Evolutionary conservation across 2,797 vertebrate species (phyloP).

Genomic region (Remorina albescens): DNA sequence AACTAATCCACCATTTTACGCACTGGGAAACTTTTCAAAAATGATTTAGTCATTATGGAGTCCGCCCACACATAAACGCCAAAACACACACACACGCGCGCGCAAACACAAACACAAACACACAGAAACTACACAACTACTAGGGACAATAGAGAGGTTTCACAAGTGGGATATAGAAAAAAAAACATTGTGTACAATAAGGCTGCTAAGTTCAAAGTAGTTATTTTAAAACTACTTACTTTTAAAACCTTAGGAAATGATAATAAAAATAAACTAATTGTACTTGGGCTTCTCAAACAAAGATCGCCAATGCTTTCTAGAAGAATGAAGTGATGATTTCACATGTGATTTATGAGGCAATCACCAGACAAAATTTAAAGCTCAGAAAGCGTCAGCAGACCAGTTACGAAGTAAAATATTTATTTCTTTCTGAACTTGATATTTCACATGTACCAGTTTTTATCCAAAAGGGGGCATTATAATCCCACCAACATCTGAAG

Average conservation of each 20-base stretch:
- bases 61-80: neutral
- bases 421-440: neutral
- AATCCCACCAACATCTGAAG: slow-evolving; percentile 6
- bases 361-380: neutral
- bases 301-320: neutral
- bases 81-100: neutral
- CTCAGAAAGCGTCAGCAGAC: neutral
- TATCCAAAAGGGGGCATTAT: slow-evolving; percentile 72
- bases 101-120: neutral
- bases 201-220: neutral
- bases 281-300: neutral
- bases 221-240: no score
- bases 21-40: no score
- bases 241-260: neutral
- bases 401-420: no score
- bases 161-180: neutral
- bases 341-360: no score
- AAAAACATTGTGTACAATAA: neutral
- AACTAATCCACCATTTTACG: no score
- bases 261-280: neutral
- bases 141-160: neutral
- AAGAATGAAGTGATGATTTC: no score
- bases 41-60: no score
- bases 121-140: neutral
- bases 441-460: slow-evolving; percentile 4